Conservation (phyloP, 2,113 vertebrate genomes). For the Thinocorus orbignyianus region DNA sequence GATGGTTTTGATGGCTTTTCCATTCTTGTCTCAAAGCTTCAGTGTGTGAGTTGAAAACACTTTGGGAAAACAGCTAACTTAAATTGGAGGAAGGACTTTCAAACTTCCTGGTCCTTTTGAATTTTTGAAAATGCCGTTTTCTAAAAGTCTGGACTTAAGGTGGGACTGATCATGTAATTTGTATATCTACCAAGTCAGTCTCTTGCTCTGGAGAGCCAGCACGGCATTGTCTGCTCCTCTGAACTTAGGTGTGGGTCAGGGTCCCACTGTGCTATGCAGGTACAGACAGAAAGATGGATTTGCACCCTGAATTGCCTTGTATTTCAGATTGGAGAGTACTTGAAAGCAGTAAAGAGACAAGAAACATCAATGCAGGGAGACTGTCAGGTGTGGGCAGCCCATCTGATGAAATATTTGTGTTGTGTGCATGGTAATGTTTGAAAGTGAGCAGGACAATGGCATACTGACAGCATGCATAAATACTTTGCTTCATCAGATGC, state of each 20-base stretch:
- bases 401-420: neutral
- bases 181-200: neutral
- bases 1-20: neutral
- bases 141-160: neutral
- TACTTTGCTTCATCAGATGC: neutral
- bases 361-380: neutral
- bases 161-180: neutral
- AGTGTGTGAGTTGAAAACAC: neutral
- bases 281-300: neutral
- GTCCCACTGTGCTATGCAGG: rapidly evolving
- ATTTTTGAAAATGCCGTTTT: neutral
- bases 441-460: neutral
- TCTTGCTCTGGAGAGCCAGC: neutral
- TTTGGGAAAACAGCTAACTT: neutral
- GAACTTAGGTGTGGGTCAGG: neutral
- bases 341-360: neutral
- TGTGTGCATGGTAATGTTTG: neutral
- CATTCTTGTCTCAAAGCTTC: neutral
- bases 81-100: neutral
- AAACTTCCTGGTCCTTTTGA: neutral
- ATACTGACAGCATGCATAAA: neutral
- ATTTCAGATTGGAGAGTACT: neutral
- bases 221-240: neutral
- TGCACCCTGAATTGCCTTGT: neutral
- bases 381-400: neutral